Conservation (phyloP, 1,140 invertebrate species). For the Neodiprion pinetum region DNA sequence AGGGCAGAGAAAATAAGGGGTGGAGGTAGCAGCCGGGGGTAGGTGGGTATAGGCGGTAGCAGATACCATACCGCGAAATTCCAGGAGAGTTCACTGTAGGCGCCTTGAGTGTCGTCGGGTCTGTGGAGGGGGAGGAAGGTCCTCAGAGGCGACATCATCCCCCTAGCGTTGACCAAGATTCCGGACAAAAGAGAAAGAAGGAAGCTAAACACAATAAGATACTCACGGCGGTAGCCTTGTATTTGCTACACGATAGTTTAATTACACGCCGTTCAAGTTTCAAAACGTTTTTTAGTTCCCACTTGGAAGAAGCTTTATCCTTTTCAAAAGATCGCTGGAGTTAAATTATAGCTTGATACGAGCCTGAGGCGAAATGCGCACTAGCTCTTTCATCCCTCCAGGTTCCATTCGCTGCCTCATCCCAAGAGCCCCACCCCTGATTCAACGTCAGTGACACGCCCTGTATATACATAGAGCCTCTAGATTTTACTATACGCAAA, state of each 20-base stretch:
- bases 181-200: too few relatives aligned
- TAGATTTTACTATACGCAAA: too few relatives aligned
- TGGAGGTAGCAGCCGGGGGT: constrained; percentile 8
- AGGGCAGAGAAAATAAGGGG: constrained; percentile 14
- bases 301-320: too few relatives aligned
- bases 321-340: too few relatives aligned
- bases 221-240: too few relatives aligned
- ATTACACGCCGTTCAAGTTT: too few relatives aligned
- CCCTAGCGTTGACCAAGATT: neutral
- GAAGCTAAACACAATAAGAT: too few relatives aligned
- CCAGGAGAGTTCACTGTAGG: neutral
- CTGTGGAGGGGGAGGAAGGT: neutral
- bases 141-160: constrained; percentile 1
- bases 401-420: constrained; percentile 3
- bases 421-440: neutral
- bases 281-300: too few relatives aligned
- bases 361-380: neutral
- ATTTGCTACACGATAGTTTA: too few relatives aligned
- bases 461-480: neutral
- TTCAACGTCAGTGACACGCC: constrained; percentile 1
- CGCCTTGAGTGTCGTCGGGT: neutral
- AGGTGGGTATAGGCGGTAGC: constrained; percentile 4
- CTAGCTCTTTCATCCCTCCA: neutral
- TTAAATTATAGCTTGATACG: neutral
- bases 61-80: neutral